These are phyloP conservation scores for Pseudomyrmex dendroicus DNA, from an alignment of 1,140 invertebrate species.

Conservation along the genomic window DNA sequence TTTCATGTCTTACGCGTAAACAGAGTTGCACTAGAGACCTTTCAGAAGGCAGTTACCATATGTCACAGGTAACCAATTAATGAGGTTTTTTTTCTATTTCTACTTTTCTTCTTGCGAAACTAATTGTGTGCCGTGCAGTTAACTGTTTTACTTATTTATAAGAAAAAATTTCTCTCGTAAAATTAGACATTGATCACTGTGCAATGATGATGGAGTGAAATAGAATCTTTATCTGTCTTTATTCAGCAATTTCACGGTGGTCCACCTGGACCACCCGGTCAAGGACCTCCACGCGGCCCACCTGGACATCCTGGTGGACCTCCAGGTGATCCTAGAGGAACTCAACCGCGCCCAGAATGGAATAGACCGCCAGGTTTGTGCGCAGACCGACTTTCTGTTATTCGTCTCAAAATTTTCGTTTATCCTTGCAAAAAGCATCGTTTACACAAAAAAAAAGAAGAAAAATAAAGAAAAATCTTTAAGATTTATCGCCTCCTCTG, in stretches of 20 bases:
- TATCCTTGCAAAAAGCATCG: slow-evolving; percentile 2
- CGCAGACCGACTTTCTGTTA: slow-evolving; percentile 3
- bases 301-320: slow-evolving; percentile 85
- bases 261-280: slow-evolving; percentile 87
- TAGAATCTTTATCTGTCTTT: slow-evolving; percentile 54
- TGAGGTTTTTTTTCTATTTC: slow-evolving; percentile 65
- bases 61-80: slow-evolving; percentile 65
- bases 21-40: slow-evolving; percentile 70
- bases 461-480: neutral
- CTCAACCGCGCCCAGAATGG: slow-evolving; percentile 90
- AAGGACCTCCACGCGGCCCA: slow-evolving; percentile 88
- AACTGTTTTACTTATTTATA: neutral
- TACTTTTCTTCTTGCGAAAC: slow-evolving; percentile 16
- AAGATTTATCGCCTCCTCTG: slow-evolving; percentile 46
- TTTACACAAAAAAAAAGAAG: neutral
- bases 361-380: slow-evolving; percentile 88
- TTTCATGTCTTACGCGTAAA: slow-evolving; percentile 70
- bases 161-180: neutral
- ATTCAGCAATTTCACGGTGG: slow-evolving; percentile 87
- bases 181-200: slow-evolving; percentile 17
- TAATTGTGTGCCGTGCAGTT: slow-evolving; percentile 17
- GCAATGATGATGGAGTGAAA: slow-evolving; percentile 57
- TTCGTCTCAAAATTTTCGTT: neutral
- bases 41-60: slow-evolving; percentile 71
- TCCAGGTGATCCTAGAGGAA: slow-evolving; percentile 86